Conservation (phyloP, 1,140 invertebrate species). For the Dinoponera quadriceps region DNA sequence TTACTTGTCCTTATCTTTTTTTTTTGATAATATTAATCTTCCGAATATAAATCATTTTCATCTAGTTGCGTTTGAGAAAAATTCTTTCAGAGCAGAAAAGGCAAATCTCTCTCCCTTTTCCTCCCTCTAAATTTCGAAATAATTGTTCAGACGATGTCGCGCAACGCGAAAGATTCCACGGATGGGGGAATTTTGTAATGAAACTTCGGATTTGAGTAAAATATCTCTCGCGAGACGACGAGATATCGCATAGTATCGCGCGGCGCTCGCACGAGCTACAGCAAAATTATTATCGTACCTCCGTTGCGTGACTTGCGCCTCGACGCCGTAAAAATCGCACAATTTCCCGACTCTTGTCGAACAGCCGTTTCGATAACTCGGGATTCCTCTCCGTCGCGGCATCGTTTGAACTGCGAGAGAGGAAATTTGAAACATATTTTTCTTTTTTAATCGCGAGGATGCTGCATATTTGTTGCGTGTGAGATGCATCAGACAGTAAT, state of each 20-base stretch:
- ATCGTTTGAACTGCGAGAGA: background rate
- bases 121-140: too few relatives aligned
- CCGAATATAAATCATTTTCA: too few relatives aligned
- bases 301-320: background rate
- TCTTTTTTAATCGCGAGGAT: background rate
- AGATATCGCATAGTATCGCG: conserved; percentile 37
- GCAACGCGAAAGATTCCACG: conserved; percentile 4
- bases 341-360: background rate
- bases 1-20: too few relatives aligned
- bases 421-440: conserved; percentile 30
- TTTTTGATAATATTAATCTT: too few relatives aligned
- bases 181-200: conserved; percentile 26
- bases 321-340: background rate
- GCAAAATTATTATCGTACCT: conserved; percentile 50
- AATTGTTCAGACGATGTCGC: conserved; percentile 16
- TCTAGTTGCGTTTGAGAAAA: too few relatives aligned
- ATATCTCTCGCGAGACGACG: conserved; percentile 15
- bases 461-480: conserved; percentile 11
- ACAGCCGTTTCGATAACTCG: background rate
- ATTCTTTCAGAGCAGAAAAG: too few relatives aligned
- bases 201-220: conserved; percentile 28
- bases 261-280: conserved; percentile 24
- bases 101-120: too few relatives aligned
- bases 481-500: conserved; percentile 21
- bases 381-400: background rate